phyloP scores from a whole-genome alignment of 2,888 invertebrate genomes.

The Imbricaverruca yamaguchii region DNA sequence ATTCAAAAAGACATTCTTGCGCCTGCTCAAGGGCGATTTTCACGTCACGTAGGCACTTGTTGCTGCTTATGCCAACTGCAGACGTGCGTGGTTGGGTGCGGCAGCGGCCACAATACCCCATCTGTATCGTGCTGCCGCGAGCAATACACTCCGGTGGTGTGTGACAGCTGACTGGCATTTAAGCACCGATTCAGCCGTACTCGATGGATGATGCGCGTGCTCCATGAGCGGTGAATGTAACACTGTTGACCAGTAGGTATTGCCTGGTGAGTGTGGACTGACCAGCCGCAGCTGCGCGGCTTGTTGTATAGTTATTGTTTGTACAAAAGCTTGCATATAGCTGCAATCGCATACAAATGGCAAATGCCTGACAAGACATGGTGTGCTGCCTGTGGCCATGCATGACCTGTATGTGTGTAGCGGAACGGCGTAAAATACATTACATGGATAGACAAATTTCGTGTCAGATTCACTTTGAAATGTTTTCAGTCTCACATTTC shows the following conservation, averaged over 20 bases:
- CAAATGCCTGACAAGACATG: background rate
- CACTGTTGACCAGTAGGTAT: background rate
- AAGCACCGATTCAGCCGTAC: too few relatives aligned
- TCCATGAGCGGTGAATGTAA: too few relatives aligned
- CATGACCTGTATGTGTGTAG: slow-evolving; percentile 18
- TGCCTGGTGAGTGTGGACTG: background rate
- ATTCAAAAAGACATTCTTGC: slow-evolving; percentile 96
- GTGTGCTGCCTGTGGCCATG: background rate
- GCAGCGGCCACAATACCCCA: too few relatives aligned
- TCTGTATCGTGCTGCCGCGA: too few relatives aligned
- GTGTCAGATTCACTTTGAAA: too few relatives aligned
- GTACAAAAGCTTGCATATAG: slow-evolving; percentile 1
- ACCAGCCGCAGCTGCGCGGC: background rate
- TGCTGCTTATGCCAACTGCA: too few relatives aligned
- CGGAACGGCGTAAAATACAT: background rate
- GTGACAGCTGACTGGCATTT: too few relatives aligned
- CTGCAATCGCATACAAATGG: background rate
- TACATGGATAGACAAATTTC: slow-evolving; percentile 24
- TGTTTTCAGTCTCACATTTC: too few relatives aligned
- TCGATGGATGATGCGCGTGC: too few relatives aligned
- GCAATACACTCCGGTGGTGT: too few relatives aligned
- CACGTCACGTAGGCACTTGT: slow-evolving; percentile 63
- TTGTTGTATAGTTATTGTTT: background rate
- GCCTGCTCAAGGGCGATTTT: slow-evolving; percentile 89
- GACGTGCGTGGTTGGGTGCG: too few relatives aligned